phyloP scores from a whole-genome alignment of 2,888 invertebrate species.

The Ctenicera cuprea region DNA sequence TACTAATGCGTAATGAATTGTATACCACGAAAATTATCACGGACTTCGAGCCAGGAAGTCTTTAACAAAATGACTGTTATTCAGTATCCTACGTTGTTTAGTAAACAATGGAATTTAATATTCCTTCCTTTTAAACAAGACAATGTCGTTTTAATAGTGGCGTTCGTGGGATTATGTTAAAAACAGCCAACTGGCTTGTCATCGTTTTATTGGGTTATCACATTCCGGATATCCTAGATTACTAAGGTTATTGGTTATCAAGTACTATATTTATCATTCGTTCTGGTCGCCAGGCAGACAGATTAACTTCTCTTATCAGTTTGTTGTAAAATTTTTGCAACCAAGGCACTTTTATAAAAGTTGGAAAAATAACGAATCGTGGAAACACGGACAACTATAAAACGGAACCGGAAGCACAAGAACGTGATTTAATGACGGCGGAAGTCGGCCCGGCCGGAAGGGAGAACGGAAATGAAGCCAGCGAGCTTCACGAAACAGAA shows the following conservation, averaged over 20 bases:
- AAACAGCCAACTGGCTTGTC: slow-evolving; percentile 41
- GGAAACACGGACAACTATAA: slow-evolving; percentile 42
- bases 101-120: slow-evolving; percentile 46
- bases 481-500: slow-evolving; percentile 50
- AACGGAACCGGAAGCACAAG: slow-evolving; percentile 54
- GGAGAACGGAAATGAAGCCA: slow-evolving; percentile 53
- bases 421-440: slow-evolving; percentile 56
- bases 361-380: slow-evolving; percentile 39
- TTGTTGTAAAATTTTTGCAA: slow-evolving; percentile 14
- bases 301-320: slow-evolving; percentile 24
- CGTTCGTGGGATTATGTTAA: slow-evolving; percentile 46
- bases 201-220: slow-evolving; percentile 54
- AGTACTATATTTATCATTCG: slow-evolving; percentile 37
- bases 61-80: slow-evolving; percentile 28
- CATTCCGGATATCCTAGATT: slow-evolving; percentile 58
- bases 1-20: slow-evolving; percentile 3
- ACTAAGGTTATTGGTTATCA: slow-evolving; percentile 49
- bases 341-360: slow-evolving; percentile 3
- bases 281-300: slow-evolving; percentile 39
- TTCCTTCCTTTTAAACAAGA: slow-evolving; percentile 40
- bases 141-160: slow-evolving; percentile 38
- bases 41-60: slow-evolving; percentile 25
- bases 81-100: slow-evolving; percentile 33
- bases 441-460: slow-evolving; percentile 55
- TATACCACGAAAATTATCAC: slow-evolving; percentile 8